Evolutionary conservation across 1,140 invertebrate species (phyloP).

Genomic region (Sitobion miscanthi): DNA sequence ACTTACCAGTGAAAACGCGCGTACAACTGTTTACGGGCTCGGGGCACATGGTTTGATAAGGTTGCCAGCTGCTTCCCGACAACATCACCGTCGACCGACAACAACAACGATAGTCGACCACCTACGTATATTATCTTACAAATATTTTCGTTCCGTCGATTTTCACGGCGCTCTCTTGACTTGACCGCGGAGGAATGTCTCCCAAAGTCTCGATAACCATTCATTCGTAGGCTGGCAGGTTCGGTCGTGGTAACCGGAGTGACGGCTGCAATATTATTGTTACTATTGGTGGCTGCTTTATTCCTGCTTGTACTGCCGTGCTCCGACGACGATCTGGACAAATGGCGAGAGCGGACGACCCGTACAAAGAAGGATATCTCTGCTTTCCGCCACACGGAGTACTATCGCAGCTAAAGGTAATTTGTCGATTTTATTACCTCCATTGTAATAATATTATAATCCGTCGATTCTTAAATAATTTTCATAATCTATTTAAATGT

Average conservation of each 20-base stretch:
- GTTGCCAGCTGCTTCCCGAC: not conserved
- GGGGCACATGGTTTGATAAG: slow-evolving; percentile 14
- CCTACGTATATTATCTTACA: not conserved
- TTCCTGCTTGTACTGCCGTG: not conserved
- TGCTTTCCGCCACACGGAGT: slow-evolving; percentile 73
- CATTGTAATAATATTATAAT: not conserved
- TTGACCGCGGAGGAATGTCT: not conserved
- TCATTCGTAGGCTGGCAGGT: not conserved
- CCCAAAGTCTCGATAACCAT: too few species aligned
- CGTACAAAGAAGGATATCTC: slow-evolving; percentile 72
- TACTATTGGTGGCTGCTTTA: not conserved
- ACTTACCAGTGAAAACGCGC: not conserved
- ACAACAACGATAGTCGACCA: not conserved
- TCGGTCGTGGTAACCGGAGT: not conserved
- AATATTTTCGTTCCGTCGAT: not conserved
- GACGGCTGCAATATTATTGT: not conserved
- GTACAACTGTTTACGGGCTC: not conserved
- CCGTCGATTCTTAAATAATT: not conserved
- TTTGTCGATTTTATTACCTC: not conserved
- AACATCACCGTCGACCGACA: not conserved
- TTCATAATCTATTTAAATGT: too few species aligned
- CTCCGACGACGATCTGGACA: not conserved
- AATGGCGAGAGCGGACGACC: slow-evolving; percentile 72
- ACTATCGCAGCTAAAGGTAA: slow-evolving; percentile 67
- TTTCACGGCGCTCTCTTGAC: not conserved